A percentile compares a stretch with the other conserved stretches of the same genome.
Evolutionary conservation across 2,113 vertebrate species (phyloP).

Genomic region (Ellobius talpinus): DNA sequence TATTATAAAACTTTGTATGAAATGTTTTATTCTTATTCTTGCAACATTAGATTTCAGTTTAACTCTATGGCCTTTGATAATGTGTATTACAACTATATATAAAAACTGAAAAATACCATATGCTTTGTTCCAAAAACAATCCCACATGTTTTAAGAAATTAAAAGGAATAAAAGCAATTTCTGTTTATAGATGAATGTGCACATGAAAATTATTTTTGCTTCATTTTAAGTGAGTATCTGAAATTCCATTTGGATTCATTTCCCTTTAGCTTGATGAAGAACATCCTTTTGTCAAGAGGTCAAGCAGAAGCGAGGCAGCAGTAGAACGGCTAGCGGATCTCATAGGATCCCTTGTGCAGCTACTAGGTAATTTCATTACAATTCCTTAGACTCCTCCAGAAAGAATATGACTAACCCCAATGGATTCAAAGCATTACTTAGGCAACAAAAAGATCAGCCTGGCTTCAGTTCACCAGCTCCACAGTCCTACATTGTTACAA

Average conservation of each 20-base stretch:
- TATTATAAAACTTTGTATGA: background rate
- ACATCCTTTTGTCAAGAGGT: slow-evolving; percentile 35
- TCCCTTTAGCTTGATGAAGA: slow-evolving; percentile 26
- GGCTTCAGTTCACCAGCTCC: background rate
- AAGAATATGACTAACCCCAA: background rate
- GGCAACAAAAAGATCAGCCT: background rate
- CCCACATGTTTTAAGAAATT: background rate
- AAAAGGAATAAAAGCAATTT: background rate
- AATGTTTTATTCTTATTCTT: slow-evolving; percentile 15
- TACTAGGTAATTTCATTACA: background rate
- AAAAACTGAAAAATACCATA: background rate
- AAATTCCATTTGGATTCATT: slow-evolving; percentile 30
- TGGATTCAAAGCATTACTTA: slow-evolving; percentile 4
- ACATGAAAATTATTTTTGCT: background rate
- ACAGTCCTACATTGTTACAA: background rate
- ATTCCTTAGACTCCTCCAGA: background rate
- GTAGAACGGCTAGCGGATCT: background rate
- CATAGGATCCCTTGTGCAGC: background rate
- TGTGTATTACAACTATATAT: background rate
- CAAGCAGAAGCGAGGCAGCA: background rate
- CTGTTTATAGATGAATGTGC: background rate
- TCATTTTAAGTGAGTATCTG: slow-evolving; percentile 5
- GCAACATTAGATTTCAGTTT: background rate
- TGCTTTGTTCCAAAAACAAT: background rate
- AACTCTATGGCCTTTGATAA: background rate